These are phyloP conservation scores for Sitophilus oryzae DNA, from an alignment of 1,140 invertebrate species.

Conservation along the genomic window DNA sequence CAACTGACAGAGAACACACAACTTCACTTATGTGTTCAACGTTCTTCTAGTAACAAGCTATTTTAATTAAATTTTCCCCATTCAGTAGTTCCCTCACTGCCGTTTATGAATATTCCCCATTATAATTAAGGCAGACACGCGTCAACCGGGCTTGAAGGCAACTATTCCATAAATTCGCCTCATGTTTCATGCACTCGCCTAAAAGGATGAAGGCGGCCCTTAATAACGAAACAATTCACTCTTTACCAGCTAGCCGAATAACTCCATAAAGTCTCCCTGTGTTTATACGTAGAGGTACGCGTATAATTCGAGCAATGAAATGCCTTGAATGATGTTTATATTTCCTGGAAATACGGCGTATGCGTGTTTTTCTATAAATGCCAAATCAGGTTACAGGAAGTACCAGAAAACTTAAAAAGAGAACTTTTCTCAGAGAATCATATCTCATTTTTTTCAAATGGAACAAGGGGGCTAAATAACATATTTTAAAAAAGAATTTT, in stretches of 20 bases:
- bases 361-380: too few species aligned
- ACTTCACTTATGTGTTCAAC: conserved; percentile 21
- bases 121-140: conserved; percentile 36
- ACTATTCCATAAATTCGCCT: conserved; percentile 24
- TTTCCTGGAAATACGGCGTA: too few species aligned
- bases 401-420: too few species aligned
- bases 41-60: conserved; percentile 28
- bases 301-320: too few species aligned
- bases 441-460: too few species aligned
- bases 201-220: conserved; percentile 20
- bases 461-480: too few species aligned
- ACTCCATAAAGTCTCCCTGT: too few species aligned
- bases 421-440: too few species aligned
- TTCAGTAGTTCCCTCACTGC: conserved; percentile 29
- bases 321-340: too few species aligned
- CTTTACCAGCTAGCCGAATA: conserved; percentile 1
- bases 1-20: conserved; percentile 21
- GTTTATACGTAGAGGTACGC: too few species aligned
- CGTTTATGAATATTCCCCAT: conserved; percentile 34
- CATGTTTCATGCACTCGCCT: conserved; percentile 19
- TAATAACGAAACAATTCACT: conserved; percentile 24
- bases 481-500: too few species aligned
- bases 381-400: too few species aligned
- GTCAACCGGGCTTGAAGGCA: conserved; percentile 27
- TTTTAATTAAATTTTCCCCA: conserved; percentile 36